A percentile compares a stretch with the other conserved stretches of the same genome.
Evolutionary conservation across 2,888 invertebrate species (phyloP).

Genomic region (Drosophila melanosoma): DNA sequence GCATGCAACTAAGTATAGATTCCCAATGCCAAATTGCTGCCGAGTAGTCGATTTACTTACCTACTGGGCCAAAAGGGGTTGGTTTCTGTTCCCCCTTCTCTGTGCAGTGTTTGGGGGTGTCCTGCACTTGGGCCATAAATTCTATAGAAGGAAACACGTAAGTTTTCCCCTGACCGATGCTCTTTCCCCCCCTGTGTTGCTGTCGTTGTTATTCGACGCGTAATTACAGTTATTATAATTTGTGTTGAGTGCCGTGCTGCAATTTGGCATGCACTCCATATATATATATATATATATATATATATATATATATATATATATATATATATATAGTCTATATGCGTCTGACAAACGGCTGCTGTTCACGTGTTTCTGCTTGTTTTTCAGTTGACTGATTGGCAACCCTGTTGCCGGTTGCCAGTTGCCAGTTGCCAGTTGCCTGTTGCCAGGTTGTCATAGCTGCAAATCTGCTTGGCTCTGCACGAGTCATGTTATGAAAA

Average conservation of each 20-base stretch:
- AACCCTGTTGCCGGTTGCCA: conserved; percentile 42
- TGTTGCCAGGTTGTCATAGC: conserved; percentile 53
- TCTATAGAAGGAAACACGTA: conserved; percentile 65
- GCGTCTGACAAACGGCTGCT: conserved; percentile 11
- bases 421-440: not conserved
- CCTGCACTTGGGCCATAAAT: conserved; percentile 65
- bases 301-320: not conserved
- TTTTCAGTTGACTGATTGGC: conserved; percentile 60
- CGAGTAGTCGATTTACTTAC: conserved; percentile 25
- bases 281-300: not conserved
- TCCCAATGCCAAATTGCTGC: conserved; percentile 51
- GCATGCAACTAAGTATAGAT: conserved; percentile 70
- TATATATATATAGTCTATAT: not conserved
- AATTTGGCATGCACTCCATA: conserved; percentile 32
- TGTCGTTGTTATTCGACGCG: conserved; percentile 43
- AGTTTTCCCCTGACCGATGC: conserved; percentile 32
- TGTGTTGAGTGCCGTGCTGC: conserved; percentile 69
- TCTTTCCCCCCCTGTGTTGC: conserved; percentile 13
- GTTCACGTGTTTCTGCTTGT: conserved; percentile 68
- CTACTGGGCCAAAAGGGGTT: conserved; percentile 46
- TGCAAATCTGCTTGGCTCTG: conserved; percentile 43
- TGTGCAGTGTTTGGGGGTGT: conserved; percentile 23
- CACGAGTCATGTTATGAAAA: conserved; percentile 41
- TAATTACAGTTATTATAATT: conserved; percentile 80
- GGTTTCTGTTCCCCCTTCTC: conserved; percentile 20